These are phyloP conservation scores for Kryptolebias marmoratus DNA, from an alignment of 2,113 vertebrate species.

Conservation along the genomic window DNA sequence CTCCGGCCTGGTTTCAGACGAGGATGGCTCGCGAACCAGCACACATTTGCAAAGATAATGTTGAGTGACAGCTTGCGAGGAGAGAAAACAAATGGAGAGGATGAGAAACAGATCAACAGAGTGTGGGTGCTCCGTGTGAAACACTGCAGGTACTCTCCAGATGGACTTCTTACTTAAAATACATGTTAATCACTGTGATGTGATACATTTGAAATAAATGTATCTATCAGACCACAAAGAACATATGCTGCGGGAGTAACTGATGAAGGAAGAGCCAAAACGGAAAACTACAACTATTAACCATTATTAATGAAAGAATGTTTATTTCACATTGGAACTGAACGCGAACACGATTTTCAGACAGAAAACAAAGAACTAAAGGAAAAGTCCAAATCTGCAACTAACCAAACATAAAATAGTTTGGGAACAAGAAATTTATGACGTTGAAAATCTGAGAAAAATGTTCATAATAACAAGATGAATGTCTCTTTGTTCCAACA, in stretches of 20 bases:
- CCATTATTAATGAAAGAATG: not conserved
- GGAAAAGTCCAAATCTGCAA: conserved; percentile 9
- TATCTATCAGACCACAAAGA: conserved; percentile 30
- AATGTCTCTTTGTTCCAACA: too few species aligned
- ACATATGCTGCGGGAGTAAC: conserved; percentile 38
- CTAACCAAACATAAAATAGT: conserved; percentile 34
- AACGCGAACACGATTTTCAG: conserved; percentile 17
- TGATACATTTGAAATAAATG: conserved; percentile 13
- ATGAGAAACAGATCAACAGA: conserved; percentile 29
- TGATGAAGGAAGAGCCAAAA: conserved; percentile 15
- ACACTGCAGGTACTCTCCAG: conserved; percentile 40
- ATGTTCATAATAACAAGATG: not conserved
- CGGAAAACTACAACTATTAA: conserved; percentile 2
- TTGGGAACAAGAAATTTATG: conserved; percentile 14
- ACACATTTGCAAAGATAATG: not conserved
- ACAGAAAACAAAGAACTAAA: not conserved
- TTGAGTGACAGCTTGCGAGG: conserved; percentile 9
- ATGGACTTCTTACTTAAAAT: conserved; percentile 38
- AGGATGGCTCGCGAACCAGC: conserved; percentile 16
- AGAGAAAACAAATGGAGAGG: conserved; percentile 2
- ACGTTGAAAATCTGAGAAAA: conserved; percentile 13
- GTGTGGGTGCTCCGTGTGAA: conserved; percentile 42
- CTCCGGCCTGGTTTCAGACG: conserved; percentile 34
- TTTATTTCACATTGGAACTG: conserved; percentile 18
- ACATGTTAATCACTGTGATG: conserved; percentile 23